Base-by-base conservation (phyloP, 2,888 invertebrate genomes). In the Hirtodrosophila trivittata region DNA sequence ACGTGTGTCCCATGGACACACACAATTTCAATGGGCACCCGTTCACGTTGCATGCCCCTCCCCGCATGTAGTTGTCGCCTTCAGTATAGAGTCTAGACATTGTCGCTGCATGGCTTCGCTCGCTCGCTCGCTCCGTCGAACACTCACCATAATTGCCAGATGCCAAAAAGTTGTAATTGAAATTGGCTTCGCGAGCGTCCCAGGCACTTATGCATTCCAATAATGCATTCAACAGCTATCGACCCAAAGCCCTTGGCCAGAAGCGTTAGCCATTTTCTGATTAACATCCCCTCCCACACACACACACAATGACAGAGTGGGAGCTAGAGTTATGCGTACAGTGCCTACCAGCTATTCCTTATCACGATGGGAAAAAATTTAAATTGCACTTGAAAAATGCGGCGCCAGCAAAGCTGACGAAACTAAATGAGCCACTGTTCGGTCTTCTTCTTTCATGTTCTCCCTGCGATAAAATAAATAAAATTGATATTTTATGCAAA, bases 401-500 rank as follows among this genome's bases (percentile, higher is more conserved):
- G 60, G 35, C 49, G 70, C 59, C 62, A 69, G 33, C 51, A 52
- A 65, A 66, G 52, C 71, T 56, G 62, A 68, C 52, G 42, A 49
- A 62, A 65, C 50, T 69, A 71, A 83, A 72, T 71, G 66, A 63
- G 52, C 56, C 38, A 5, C 39, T 18, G 35, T 49, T 35, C 52
- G 25, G 37, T 25, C 33, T 51, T 47, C 49, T 58, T 25, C 42
- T 37, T 55, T 38, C 30, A 49, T 43, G 25, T 37, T 13, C 12
- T 50, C 49, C 37, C 26, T 43, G 68, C 75, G 77, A 80, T 86
- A 86, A 83, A 82, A 86, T 80, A 80, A 80, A 86, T 83, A 73
- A 83, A 86, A 86, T 83, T 68, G 86, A 52, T 73, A 80, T 75
- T 86, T 83, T 82, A 82, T 82, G 82, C 86, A 83, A 83, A 82